phyloP scores from a whole-genome alignment of 1,140 invertebrate species.

The Listronotus bonariensis region DNA sequence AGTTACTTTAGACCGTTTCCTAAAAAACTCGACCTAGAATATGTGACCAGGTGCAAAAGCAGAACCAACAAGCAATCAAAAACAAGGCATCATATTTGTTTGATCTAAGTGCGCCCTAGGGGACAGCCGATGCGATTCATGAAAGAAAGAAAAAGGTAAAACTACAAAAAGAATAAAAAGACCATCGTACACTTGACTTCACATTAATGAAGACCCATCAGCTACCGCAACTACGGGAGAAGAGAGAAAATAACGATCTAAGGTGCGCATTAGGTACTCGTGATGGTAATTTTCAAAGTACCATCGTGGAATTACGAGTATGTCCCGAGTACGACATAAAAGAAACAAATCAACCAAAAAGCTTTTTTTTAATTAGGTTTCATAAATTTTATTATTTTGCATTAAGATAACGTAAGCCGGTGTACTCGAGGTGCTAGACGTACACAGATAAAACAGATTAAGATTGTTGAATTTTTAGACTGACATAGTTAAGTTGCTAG shows the following conservation, averaged over 20 bases:
- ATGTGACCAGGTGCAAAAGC: slow-evolving; percentile 13
- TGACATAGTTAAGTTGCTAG: no score
- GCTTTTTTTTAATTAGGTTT: no score
- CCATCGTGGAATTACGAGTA: no score
- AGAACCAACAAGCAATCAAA: slow-evolving; percentile 4
- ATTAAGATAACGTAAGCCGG: no score
- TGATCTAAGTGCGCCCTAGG: slow-evolving; percentile 15
- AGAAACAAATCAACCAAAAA: no score
- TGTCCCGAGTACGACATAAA: no score
- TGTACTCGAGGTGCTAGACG: no score
- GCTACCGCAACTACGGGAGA: slow-evolving; percentile 20
- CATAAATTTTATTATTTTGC: no score
- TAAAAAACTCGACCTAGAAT: background rate
- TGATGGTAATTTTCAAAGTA: slow-evolving; percentile 9
- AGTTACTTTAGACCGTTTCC: no score
- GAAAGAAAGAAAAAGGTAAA: slow-evolving; percentile 19
- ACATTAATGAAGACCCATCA: slow-evolving; percentile 28
- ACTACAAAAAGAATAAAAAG: slow-evolving; percentile 20
- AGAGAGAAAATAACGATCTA: slow-evolving; percentile 25
- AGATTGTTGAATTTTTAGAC: no score
- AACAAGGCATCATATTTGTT: slow-evolving; percentile 20
- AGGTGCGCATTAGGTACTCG: slow-evolving; percentile 11
- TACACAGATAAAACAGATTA: no score
- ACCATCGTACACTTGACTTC: slow-evolving; percentile 29
- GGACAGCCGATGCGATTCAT: slow-evolving; percentile 18